A percentile compares a stretch with the other conserved stretches of the same genome.
These are phyloP conservation scores for Geotrupes spiniger DNA, from an alignment of 2,888 invertebrate genomes.

Conservation along the genomic window DNA sequence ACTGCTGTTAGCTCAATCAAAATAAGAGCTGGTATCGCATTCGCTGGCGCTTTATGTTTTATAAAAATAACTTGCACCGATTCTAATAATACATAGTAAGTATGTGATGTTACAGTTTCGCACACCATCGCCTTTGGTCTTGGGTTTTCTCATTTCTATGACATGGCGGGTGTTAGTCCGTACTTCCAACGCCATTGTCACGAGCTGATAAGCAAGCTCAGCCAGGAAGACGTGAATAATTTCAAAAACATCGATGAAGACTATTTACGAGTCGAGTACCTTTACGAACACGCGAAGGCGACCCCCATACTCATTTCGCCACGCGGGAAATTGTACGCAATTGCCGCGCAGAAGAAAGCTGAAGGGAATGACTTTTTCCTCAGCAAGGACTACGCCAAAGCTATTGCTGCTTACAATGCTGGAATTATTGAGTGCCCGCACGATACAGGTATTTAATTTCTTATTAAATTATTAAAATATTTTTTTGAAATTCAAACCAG, in stretches of 20 bases:
- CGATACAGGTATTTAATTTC: constrained; percentile 57
- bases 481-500: background rate
- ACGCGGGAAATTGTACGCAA: constrained; percentile 57
- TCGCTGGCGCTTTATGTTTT: background rate
- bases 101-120: background rate
- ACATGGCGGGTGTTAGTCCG: constrained; percentile 11
- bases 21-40: too few species aligned
- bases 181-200: too few species aligned
- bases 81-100: constrained; percentile 9
- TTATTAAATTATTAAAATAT: constrained; percentile 3
- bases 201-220: too few species aligned
- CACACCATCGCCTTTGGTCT: background rate
- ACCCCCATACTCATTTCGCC: constrained; percentile 43
- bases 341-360: constrained; percentile 64
- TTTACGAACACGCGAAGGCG: constrained; percentile 50
- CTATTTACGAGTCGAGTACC: constrained; percentile 64
- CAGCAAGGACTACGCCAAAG: constrained; percentile 66
- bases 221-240: too few species aligned
- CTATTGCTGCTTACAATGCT: constrained; percentile 67
- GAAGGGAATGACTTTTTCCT: constrained; percentile 71
- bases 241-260: too few species aligned
- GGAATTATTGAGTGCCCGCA: constrained; percentile 67
- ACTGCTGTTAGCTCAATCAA: too few species aligned
- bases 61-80: background rate
- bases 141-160: background rate